Percentiles rank a stretch among this genome's conserved stretches.
Conservation (phyloP, 2,888 invertebrate genomes). For the Meliscaeva auricollis region DNA sequence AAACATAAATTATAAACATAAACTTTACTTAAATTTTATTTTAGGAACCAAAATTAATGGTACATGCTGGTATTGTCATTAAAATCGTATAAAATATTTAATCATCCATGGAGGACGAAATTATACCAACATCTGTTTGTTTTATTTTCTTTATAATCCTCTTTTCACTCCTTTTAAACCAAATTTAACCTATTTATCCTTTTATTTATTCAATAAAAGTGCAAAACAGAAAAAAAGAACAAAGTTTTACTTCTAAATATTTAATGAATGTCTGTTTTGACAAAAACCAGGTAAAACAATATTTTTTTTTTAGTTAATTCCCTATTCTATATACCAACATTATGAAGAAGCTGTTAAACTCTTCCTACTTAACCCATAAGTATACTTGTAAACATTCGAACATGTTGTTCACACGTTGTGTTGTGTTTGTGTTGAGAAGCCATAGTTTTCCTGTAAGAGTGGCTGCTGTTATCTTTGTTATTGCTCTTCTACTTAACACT, state of each 20-base stretch:
- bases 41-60: too few relatives aligned
- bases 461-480: conserved; percentile 3
- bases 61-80: too few relatives aligned
- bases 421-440: not conserved
- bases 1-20: too few relatives aligned
- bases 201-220: not conserved
- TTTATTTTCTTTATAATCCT: too few relatives aligned
- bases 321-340: too few relatives aligned
- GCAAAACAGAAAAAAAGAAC: not conserved
- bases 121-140: not conserved
- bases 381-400: not conserved
- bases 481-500: conserved; percentile 24
- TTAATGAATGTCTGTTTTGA: not conserved
- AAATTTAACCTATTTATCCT: not conserved
- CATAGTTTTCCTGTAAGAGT: not conserved
- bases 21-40: too few relatives aligned
- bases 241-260: not conserved
- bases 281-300: not conserved
- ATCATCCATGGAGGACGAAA: too few relatives aligned
- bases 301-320: not conserved
- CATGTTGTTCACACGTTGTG: not conserved
- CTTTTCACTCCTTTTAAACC: not conserved
- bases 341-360: conserved; percentile 2
- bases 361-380: not conserved
- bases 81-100: too few relatives aligned